Base-by-base conservation (phyloP, 2,888 invertebrate species). In the Sinopyrophorus schimmeli region DNA sequence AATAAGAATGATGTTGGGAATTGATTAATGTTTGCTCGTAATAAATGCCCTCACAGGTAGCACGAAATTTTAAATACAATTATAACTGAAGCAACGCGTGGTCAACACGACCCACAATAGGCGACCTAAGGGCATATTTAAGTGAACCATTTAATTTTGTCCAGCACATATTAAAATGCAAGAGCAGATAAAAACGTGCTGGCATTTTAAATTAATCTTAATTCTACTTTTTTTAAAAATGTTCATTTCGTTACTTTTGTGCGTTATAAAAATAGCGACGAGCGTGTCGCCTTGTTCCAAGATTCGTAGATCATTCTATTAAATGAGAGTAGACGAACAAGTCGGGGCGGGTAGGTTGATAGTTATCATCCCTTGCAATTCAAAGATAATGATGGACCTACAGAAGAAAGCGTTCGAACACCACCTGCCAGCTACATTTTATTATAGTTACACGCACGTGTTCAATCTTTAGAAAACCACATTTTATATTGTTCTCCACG, bases 401-500 rank as follows among this genome's bases (percentile, higher is more conserved):
- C 23, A 28, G 27, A 34, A 43, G 27, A 43, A 21, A 48, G 17
- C 10, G 18, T 21, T 31, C 53, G 49, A 27, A 46, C 42, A 54
- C 47, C 54, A 54, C 54, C 54, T 54, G 54, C 51, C 51, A 40
- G 14, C 43, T 38, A 31, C 47, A 51, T 43, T 49, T 48, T 49
- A 48, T 46, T 40, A 46, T 49, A 26, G 23, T 31, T 24, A 30
- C 37, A 37, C 48, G 42, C 54, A 52, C 54, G 54, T 52, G 54
- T 54, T 47, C 47, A 32, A 43, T 49, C 49, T 49, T 31, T 14
- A 14, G n/a, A n/a, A 30, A 21, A 41, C 41, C 32, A 24, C 41
- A 41, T 41, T 41, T 35, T 41, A 30, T 41, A 24, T 31, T 41
- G 31, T 41, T 24, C 41, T 31, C 28, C n/a, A n/a, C 9, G 16